Conservation (phyloP, 2,113 vertebrate species). For the Notechis scutatus region DNA sequence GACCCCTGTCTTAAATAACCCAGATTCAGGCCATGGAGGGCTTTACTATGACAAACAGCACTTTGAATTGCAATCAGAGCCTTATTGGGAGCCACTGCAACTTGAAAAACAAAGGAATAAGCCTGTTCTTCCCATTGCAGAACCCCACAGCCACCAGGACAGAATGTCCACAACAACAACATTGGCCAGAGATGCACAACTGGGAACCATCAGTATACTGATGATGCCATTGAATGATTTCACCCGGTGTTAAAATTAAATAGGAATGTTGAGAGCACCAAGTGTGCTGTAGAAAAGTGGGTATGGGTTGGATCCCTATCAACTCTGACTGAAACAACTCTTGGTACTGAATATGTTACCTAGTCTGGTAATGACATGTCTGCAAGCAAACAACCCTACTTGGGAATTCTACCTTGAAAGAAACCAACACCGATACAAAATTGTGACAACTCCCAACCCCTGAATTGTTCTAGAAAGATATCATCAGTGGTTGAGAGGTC, state of each 20-base stretch:
- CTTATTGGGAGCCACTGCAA: not conserved
- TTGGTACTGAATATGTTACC: not conserved
- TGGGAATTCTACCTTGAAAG: not conserved
- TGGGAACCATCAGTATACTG: not conserved
- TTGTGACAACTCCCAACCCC: not conserved
- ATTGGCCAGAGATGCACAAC: not conserved
- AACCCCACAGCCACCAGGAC: not conserved
- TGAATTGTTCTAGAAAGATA: not conserved
- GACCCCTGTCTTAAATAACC: not conserved
- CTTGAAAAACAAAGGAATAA: not conserved
- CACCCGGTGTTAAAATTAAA: not conserved
- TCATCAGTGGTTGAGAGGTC: not conserved
- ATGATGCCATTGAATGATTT: not conserved
- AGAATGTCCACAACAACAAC: not conserved
- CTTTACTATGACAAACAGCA: not conserved
- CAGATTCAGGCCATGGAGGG: not conserved
- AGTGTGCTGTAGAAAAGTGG: not conserved
- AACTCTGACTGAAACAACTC: not conserved
- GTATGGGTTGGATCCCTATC: not conserved
- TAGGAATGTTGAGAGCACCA: not conserved
- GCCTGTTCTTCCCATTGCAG: not conserved
- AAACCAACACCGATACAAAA: not conserved
- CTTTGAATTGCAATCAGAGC: not conserved
- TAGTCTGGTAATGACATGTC: not conserved
- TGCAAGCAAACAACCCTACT: not conserved